Conservation (phyloP, 2,888 invertebrate genomes). For the Endomychus coccineus region DNA sequence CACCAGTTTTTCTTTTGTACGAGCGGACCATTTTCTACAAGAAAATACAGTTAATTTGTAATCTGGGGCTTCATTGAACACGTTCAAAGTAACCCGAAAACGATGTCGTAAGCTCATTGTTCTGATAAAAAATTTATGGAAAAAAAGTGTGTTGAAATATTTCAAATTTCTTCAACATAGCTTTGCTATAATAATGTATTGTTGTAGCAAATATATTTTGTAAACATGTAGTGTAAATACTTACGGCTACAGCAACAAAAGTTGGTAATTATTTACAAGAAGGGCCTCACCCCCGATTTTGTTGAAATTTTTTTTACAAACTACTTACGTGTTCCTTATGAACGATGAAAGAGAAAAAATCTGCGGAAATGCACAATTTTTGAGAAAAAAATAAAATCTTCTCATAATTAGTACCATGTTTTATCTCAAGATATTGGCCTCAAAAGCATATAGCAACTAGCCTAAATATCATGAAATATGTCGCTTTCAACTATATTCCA, state of each 20-base stretch:
- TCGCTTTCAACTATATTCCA: too few relatives aligned
- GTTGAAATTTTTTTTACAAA: too few relatives aligned
- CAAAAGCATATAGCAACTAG: too few relatives aligned
- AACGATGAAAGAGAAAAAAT: too few relatives aligned
- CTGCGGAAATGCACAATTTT: too few relatives aligned
- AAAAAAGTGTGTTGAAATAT: conserved; percentile 9
- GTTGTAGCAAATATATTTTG: conserved; percentile 10
- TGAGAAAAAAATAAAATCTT: too few relatives aligned
- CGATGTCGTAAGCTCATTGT: conserved; percentile 10
- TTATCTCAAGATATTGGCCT: too few relatives aligned
- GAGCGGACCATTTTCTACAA: conserved; percentile 9
- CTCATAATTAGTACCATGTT: too few relatives aligned
- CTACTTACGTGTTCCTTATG: too few relatives aligned
- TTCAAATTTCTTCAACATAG: conserved; percentile 10
- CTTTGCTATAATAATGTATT: conserved; percentile 7
- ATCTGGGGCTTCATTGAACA: conserved; percentile 10
- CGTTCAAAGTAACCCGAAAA: conserved; percentile 12
- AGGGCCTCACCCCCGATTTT: too few relatives aligned
- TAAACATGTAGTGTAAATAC: conserved; percentile 8
- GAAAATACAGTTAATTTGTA: conserved; percentile 1
- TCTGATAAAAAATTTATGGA: conserved; percentile 7
- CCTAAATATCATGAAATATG: too few relatives aligned
- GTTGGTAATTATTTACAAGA: too few relatives aligned
- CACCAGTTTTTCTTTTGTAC: conserved; percentile 2
- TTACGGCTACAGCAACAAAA: conserved; percentile 10